Evolutionary conservation across 2,113 vertebrate genomes (phyloP).

Genomic region (Seriola rivoliana): DNA sequence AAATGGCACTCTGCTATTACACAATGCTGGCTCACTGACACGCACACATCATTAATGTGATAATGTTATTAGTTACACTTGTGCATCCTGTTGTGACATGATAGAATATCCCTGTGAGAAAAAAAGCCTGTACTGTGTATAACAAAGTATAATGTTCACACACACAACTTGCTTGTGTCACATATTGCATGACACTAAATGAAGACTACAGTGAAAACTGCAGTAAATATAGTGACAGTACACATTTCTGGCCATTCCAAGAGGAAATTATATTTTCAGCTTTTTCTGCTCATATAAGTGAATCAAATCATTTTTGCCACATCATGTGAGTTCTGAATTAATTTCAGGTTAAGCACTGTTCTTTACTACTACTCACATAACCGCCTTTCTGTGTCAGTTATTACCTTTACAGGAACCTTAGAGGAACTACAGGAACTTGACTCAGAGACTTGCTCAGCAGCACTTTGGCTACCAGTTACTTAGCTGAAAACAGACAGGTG

Average conservation of each 20-base stretch:
- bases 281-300: neutral
- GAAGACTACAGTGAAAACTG: conserved; percentile 13
- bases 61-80: neutral
- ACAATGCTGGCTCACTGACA: neutral
- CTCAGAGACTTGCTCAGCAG: neutral
- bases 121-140: conserved; percentile 13
- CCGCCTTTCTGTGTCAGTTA: neutral
- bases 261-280: neutral
- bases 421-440: no score
- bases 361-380: no score
- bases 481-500: neutral
- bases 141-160: neutral
- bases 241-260: conserved; percentile 14
- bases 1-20: neutral
- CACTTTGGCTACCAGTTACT: neutral
- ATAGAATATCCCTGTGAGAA: neutral
- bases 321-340: neutral
- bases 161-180: neutral
- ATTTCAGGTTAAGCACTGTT: no score
- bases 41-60: neutral
- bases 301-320: neutral
- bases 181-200: conserved; percentile 2
- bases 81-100: neutral
- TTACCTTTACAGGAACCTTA: no score
- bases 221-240: conserved; percentile 46